A percentile compares a stretch with the other conserved stretches of the same genome.
These are phyloP conservation scores for Aethina tumida DNA, from an alignment of 1,140 invertebrate genomes.

Conservation along the genomic window DNA sequence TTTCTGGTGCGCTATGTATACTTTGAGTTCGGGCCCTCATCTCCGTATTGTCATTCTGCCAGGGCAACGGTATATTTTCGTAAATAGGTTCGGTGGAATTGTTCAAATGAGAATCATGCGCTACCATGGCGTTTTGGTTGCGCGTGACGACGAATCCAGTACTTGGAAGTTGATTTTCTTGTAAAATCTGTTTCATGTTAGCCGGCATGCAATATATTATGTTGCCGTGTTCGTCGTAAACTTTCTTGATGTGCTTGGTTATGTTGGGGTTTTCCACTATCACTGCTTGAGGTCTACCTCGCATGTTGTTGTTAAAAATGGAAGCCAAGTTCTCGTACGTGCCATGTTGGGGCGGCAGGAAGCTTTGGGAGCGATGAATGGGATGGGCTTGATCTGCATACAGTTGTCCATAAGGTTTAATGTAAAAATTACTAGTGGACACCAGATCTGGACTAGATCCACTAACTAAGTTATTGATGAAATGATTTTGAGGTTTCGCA, in stretches of 20 bases:
- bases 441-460: constrained; percentile 70
- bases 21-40: constrained; percentile 52
- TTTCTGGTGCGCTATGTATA: constrained; percentile 55
- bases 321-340: constrained; percentile 59
- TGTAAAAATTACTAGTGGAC: constrained; percentile 47
- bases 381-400: constrained; percentile 33
- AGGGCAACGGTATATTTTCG: constrained; percentile 62
- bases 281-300: constrained; percentile 28
- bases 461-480: constrained; percentile 45
- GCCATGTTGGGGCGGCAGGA: constrained; percentile 48
- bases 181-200: constrained; percentile 36
- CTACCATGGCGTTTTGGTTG: constrained; percentile 34
- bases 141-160: constrained; percentile 40
- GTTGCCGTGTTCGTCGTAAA: constrained; percentile 48
- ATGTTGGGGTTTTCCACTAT: constrained; percentile 38
- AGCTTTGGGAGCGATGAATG: constrained; percentile 41
- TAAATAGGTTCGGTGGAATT: constrained; percentile 62
- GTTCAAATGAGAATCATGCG: constrained; percentile 27
- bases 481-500: constrained; percentile 24
- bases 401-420: constrained; percentile 30
- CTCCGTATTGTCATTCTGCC: constrained; percentile 40
- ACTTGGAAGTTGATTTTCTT: constrained; percentile 38
- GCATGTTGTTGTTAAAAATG: constrained; percentile 36
- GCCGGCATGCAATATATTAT: constrained; percentile 49
- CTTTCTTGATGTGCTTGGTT: constrained; percentile 47